Evolutionary conservation across 2,888 invertebrate genomes (phyloP), one percentile per base, ranked within the genome.

Genomic region (Hymenopus coronatus): DNA sequence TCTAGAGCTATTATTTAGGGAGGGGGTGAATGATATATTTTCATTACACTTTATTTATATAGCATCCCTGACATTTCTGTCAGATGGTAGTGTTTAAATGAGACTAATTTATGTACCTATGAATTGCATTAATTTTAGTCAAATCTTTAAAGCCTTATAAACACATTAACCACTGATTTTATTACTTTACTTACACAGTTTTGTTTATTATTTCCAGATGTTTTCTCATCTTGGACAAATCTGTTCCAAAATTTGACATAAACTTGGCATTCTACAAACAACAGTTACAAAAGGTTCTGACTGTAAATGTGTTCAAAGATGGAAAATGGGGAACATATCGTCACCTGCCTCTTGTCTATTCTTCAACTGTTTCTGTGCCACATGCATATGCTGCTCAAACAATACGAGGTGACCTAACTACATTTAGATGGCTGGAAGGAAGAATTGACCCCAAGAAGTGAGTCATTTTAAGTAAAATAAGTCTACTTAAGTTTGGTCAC

Each of bases 371-470:
- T 93, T 12, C 93, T 93, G 0, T 93, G 94, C 0, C 92, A 93
- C 97, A 98, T 92, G 97, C 96, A 0, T 98, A 95, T 92, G 96
- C 96, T 3, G 97, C 98, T 93, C 96, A 96, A 0, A 92, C 95
- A 25, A 96, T 96, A 0, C 95, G 97, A 88, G 99, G 99, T 87
- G 99, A 99, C 92, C 94, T 99, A 88, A 96, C 97, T 0, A 96
- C 97, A 1, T 92, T 99, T 83, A 94, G 93, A n/a, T 98, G 98
- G 98, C 93, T 98, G 9, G 96, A 98, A 93, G 97, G 97, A 40
- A 86, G 81, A 28, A 54, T 86, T 25, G 20, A 81, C 20, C 86
- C 86, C 28, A 15, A 86, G 7, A 70, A 70, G 86, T 86, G 20
- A 70, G 54, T 70, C 6, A 7, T 40, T 40, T 40, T 40, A 40